Evolutionary conservation across 1,140 invertebrate genomes (phyloP), one percentile per base, ranked within the genome.

Genomic region (Chionoecetes opilio): DNA sequence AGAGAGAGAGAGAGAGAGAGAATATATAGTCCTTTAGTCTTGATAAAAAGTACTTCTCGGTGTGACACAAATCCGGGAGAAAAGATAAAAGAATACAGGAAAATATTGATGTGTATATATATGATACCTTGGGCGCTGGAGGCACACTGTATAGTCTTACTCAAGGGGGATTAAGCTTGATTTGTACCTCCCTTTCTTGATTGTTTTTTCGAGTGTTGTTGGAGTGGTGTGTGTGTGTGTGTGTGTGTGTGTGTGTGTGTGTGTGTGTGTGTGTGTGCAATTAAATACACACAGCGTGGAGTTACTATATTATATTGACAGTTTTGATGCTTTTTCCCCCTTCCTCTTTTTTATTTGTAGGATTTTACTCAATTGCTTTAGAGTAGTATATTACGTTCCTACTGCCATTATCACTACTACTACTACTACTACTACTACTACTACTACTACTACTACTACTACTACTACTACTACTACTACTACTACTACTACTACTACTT

Each of bases 191-290:
- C 53, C 53, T 63, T 21, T 21, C 53, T 63, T 9, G 53, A 9
- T 8, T 63, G 53, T 63, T 63, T 21, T 63, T 14, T 6, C 29
- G 29, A 29, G 84, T 37, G 35, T 37, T 11, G 8, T 3, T 5
- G 14, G 14, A 29, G 6, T 9, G 6, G 84, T 29, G 84, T 86
- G 84, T 90, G 88, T 41, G 88, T 46, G 88, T 90, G 88, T 90
- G 88, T 90, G 88, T 90, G 88, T 90, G 88, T 90, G 88, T 46
- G 88, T 90, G 88, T 46, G 88, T 90, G 88, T 90, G 88, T 90
- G 88, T 38, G 38, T 46, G 88, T 46, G 17, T 3, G 6, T 26
- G 86, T 88, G 35, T 3, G 21, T 88, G 35, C 9, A 6, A 9
- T 5, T 35, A 34, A n/a, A 14, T 41, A 6, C 14, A 6, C 14